Conservation (phyloP, 23 tunicate species). For the Styela plicata region DNA sequence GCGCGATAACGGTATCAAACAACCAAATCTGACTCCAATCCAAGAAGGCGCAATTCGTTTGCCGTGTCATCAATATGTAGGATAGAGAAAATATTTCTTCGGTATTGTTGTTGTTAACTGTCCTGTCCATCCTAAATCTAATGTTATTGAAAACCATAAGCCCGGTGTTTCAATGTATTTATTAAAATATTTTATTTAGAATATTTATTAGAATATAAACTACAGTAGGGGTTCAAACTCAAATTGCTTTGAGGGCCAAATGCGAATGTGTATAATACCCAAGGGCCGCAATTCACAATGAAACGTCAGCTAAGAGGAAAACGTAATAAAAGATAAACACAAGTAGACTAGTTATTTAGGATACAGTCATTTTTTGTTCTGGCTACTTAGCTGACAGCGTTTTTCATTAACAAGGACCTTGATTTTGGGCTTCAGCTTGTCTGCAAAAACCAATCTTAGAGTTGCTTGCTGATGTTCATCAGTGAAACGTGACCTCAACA, state of each 20-base stretch:
- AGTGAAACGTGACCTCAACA: conserved; percentile 37
- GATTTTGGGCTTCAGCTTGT: conserved; percentile 42
- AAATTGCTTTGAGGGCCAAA: neutral
- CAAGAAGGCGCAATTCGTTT: no score
- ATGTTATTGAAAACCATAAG: no score
- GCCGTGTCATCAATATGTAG: no score
- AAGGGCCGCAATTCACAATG: neutral
- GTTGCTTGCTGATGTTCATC: conserved; percentile 61
- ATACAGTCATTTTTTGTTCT: neutral
- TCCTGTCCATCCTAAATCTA: no score
- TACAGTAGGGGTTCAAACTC: neutral
- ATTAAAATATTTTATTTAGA: no score
- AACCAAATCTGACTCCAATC: no score
- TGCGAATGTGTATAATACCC: neutral
- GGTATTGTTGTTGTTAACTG: no score
- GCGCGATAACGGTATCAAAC: no score
- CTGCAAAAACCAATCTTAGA: conserved; percentile 38
- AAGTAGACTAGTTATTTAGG: neutral
- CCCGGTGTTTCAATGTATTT: no score
- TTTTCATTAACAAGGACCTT: conserved; percentile 28
- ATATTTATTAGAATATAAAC: no score
- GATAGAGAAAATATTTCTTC: no score
- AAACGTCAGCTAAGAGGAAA: no score
- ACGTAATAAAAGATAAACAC: neutral
- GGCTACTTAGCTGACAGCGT: neutral